Evolutionary conservation across 2,888 invertebrate species (phyloP), one percentile per base, ranked within the genome.

Genomic region (Drosophila atripex): DNA sequence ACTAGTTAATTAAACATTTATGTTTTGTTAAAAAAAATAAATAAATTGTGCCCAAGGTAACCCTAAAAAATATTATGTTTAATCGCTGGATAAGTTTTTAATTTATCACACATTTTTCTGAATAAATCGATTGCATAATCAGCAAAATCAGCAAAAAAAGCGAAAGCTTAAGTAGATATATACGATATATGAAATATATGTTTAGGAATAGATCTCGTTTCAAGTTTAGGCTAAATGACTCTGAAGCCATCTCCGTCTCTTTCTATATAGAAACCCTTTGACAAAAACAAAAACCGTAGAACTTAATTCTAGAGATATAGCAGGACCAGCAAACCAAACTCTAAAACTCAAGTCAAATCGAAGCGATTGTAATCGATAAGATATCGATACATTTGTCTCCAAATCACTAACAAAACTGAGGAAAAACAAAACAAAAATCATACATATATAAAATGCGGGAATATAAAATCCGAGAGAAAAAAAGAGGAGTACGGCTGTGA

Each of bases 401-500:
- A 35, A 35, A 35, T 35, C 35, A 35, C 35, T 14, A n/a, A 35
- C n/a, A 35, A n/a, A 35, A 28, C 35, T 35, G 35, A 35, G 14
- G 2, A 35, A 30, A 43, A 52, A 35, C 25, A 43, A 52, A 55
- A 12, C 14, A 45, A 54, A 53, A 50, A 61, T 45, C 28, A 30
- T 30, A 25, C 28, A 30, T 30, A 25, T 39, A 53, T 45, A 65
- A 64, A 68, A 61, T 35, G 18, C 43, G 43, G 16, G 63, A 32
- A 61, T 50, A 71, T 68, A 68, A 64, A 69, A 58, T 52, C 54
- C 65, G 65, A 47, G 76, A 71, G 47, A 55, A 71, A 71, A 71
- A 61, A 69, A 70, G 79, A 86, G 82, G 75, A 86, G 84, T 78
- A 89, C 78, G 89, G 89, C 89, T 89, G 89, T 89, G 89, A 89